Evolutionary conservation across 1,140 invertebrate genomes (phyloP).

Genomic region (Mactra quadrangularis): DNA sequence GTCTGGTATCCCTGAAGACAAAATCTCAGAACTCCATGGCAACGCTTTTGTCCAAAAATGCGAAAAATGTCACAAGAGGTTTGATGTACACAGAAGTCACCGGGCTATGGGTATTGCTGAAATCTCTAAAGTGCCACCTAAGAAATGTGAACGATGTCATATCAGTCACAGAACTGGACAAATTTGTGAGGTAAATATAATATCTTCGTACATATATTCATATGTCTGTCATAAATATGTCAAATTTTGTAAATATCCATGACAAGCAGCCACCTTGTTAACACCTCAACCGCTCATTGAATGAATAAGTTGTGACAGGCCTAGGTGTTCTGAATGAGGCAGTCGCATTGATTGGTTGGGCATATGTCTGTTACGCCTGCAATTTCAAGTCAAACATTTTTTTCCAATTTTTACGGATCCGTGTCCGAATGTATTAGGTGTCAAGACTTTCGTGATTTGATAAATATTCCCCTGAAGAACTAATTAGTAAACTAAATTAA

Average conservation of each 20-base stretch:
- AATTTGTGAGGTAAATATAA: constrained; percentile 60
- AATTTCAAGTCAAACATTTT: too few relatives aligned
- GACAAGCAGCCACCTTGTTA: neutral
- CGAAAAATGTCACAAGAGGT: constrained; percentile 88
- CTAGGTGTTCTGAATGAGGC: too few relatives aligned
- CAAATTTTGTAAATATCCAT: neutral
- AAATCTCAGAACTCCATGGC: constrained; percentile 92
- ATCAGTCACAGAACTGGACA: constrained; percentile 68
- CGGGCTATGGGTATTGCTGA: neutral
- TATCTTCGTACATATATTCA: too few relatives aligned
- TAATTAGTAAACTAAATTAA: too few relatives aligned
- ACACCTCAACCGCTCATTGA: neutral
- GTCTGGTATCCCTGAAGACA: constrained; percentile 91
- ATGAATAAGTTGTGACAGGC: too few relatives aligned
- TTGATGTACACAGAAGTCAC: constrained; percentile 28
- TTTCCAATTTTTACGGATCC: too few relatives aligned
- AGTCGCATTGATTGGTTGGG: too few relatives aligned
- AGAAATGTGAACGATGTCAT: constrained; percentile 62
- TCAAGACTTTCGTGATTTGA: too few relatives aligned
- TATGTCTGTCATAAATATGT: too few relatives aligned
- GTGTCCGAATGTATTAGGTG: too few relatives aligned
- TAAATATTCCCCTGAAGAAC: too few relatives aligned
- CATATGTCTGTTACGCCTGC: too few relatives aligned
- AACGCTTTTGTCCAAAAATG: constrained; percentile 90
- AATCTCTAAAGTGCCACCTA: constrained; percentile 42